Conservation (phyloP, 2,113 vertebrate species). For the Catharus minimus region DNA sequence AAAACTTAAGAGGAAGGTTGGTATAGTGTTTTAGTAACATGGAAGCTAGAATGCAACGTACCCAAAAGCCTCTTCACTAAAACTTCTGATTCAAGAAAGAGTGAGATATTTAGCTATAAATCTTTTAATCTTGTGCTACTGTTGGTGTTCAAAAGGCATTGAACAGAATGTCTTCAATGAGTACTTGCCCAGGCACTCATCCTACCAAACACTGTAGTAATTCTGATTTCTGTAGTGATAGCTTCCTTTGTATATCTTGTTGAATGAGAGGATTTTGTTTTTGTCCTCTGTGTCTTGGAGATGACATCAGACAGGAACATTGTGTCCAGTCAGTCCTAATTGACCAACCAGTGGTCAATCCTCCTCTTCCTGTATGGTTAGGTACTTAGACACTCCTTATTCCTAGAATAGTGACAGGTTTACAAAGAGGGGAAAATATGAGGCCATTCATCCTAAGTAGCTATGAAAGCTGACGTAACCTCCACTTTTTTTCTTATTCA, state of each 20-base stretch:
- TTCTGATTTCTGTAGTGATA: neutral
- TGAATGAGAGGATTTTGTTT: neutral
- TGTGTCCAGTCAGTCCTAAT: neutral
- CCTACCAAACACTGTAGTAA: neutral
- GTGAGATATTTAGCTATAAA: neutral
- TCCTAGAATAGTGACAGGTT: neutral
- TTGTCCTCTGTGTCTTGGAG: neutral
- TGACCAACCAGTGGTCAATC: neutral
- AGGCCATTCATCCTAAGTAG: neutral
- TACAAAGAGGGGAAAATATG: neutral
- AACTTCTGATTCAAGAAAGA: neutral
- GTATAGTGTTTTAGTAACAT: slow-evolving; percentile 6
- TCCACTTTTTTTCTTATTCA: neutral
- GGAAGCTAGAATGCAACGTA: neutral
- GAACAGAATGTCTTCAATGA: neutral
- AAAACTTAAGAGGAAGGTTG: slow-evolving; percentile 9
- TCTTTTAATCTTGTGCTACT: neutral
- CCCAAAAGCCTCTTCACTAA: neutral
- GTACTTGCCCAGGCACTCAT: neutral
- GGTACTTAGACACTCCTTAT: neutral
- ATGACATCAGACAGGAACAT: neutral
- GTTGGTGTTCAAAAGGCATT: neutral
- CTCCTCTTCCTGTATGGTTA: neutral
- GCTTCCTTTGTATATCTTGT: neutral
- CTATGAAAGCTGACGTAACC: neutral